A percentile compares a stretch with the other conserved stretches of the same genome.
Conservation (phyloP, 2,888 invertebrate species). For the Drosophila multiciliata region DNA sequence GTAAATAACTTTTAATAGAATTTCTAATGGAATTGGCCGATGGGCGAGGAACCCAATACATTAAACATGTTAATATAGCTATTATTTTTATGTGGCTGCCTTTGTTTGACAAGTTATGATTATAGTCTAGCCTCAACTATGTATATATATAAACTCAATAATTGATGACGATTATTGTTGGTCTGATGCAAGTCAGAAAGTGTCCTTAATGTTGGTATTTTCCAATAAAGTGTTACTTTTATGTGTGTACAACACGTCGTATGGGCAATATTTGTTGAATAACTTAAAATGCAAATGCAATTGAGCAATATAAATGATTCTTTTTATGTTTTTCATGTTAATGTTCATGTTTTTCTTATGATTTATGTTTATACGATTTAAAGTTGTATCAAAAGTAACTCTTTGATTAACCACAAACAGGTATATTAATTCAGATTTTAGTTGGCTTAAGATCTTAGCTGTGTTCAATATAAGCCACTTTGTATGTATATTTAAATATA, state of each 20-base stretch:
- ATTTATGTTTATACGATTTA: not conserved
- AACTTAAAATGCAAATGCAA: not conserved
- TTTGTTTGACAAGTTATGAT: slow-evolving; percentile 2
- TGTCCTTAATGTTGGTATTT: not conserved
- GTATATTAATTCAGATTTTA: not conserved
- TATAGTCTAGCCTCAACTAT: not conserved
- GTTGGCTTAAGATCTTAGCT: not conserved
- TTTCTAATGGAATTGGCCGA: slow-evolving; percentile 63
- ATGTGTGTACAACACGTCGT: not conserved
- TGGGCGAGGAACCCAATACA: slow-evolving; percentile 26
- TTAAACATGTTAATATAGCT: slow-evolving; percentile 6
- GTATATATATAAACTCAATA: slow-evolving; percentile 1
- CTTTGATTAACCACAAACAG: not conserved
- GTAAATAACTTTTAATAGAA: slow-evolving; percentile 80
- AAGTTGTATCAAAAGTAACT: not conserved
- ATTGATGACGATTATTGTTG: not conserved
- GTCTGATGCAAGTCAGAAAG: not conserved
- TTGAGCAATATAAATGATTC: not conserved
- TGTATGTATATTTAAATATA: not conserved
- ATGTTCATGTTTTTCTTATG: too few species aligned
- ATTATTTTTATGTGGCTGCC: not conserved
- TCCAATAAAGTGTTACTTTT: not conserved
- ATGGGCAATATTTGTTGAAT: slow-evolving; percentile 1
- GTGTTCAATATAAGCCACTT: not conserved
- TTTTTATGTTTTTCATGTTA: too few species aligned